Percentiles rank a stretch among this genome's conserved stretches.
phyloP scores from a whole-genome alignment of 2,797 vertebrate species.

The Leptodactylus fallax region DNA sequence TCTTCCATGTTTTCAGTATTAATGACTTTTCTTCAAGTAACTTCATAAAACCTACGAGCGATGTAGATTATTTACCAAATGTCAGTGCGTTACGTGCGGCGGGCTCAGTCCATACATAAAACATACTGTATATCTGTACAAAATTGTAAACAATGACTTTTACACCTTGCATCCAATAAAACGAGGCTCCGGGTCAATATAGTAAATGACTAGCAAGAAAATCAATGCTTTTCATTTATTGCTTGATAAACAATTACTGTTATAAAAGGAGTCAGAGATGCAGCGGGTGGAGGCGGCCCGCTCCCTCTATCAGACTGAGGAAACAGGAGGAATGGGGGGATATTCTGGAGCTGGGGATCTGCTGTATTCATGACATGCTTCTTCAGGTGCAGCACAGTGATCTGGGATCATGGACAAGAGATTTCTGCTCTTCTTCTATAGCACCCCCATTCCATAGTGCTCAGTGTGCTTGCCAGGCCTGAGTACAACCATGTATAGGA shows the following conservation, averaged over 20 bases:
- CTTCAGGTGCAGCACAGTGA: too few relatives aligned
- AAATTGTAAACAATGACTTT: conserved; percentile 50
- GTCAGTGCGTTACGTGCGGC: neutral
- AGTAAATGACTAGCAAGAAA: conserved; percentile 52
- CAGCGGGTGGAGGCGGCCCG: neutral
- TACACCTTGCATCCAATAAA: conserved; percentile 55
- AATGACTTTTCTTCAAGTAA: neutral
- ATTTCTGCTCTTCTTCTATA: too few relatives aligned
- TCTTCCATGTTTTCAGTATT: neutral
- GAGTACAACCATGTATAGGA: too few relatives aligned
- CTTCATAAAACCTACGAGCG: neutral
- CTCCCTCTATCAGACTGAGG: neutral
- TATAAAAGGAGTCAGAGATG: conserved; percentile 41
- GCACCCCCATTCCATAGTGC: too few relatives aligned
- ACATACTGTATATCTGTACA: conserved; percentile 9
- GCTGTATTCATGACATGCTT: too few relatives aligned
- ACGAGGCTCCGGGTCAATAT: conserved; percentile 41
- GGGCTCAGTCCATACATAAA: neutral
- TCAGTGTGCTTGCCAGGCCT: too few relatives aligned
- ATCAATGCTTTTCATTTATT: conserved; percentile 61
- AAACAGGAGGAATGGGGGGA: too few relatives aligned
- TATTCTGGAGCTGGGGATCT: neutral
- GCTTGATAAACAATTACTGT: conserved; percentile 59
- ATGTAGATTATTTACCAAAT: conserved; percentile 13
- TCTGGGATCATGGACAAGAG: too few relatives aligned